These are phyloP conservation scores for Acanthurus lineatus DNA, from an alignment of 2,797 vertebrate genomes.

Conservation along the genomic window DNA sequence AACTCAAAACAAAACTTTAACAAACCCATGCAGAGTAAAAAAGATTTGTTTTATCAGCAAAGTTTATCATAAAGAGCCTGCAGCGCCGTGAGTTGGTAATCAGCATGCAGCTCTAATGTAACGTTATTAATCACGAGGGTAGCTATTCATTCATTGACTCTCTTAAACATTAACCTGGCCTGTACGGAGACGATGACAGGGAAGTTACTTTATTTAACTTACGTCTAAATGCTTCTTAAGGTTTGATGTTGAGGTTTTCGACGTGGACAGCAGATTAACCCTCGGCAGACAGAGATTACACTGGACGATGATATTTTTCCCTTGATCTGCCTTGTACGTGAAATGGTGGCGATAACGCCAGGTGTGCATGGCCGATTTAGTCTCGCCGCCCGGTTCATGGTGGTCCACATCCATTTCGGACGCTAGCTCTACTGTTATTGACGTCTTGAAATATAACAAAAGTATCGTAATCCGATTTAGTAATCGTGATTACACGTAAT, in stretches of 20 bases:
- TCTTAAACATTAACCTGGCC: constrained; percentile 53
- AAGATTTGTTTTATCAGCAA: not conserved
- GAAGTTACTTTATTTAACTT: constrained; percentile 51
- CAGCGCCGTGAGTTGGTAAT: constrained; percentile 47
- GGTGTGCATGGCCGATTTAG: constrained; percentile 79
- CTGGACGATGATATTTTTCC: constrained; percentile 86
- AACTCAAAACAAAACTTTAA: not conserved
- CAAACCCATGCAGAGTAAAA: not conserved
- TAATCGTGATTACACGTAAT: constrained; percentile 85
- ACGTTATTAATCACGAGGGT: constrained; percentile 56
- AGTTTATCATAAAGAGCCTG: constrained; percentile 28
- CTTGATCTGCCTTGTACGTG: constrained; percentile 84
- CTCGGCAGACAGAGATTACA: constrained; percentile 85
- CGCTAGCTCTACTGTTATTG: constrained; percentile 14
- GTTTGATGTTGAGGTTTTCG: constrained; percentile 84
- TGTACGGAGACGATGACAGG: not conserved
- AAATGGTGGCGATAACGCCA: constrained; percentile 87
- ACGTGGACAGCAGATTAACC: constrained; percentile 83
- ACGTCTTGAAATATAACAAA: constrained; percentile 57
- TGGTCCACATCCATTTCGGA: constrained; percentile 70
- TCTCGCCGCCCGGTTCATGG: constrained; percentile 67
- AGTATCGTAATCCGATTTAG: constrained; percentile 82
- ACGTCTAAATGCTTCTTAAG: constrained; percentile 86
- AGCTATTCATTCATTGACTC: constrained; percentile 60
- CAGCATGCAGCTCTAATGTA: constrained; percentile 58